A percentile compares a stretch with the other conserved stretches of the same genome.
These are phyloP conservation scores for Mustela lutreola DNA, from an alignment of 2,113 vertebrate species.

Conservation along the genomic window DNA sequence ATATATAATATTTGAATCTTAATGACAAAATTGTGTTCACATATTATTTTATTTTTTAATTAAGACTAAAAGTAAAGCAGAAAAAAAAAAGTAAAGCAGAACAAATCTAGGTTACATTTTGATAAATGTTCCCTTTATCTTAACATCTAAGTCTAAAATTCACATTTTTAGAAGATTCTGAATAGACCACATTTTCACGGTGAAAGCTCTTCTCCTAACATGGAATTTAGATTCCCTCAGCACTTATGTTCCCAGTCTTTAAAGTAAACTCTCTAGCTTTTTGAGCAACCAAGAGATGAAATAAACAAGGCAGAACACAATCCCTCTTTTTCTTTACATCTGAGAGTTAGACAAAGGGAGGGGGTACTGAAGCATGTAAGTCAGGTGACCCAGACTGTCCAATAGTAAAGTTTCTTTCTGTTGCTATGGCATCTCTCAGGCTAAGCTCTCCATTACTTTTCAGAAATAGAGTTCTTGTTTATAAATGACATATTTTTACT, in stretches of 20 bases:
- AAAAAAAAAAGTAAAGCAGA: neutral
- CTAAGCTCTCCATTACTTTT: neutral
- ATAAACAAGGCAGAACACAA: neutral
- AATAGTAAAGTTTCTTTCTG: neutral
- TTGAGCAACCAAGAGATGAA: neutral
- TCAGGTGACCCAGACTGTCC: too few relatives aligned
- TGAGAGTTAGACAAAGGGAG: neutral
- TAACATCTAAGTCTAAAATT: neutral
- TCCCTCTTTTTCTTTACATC: neutral
- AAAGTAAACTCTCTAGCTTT: neutral
- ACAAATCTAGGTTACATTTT: neutral
- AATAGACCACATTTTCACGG: neutral
- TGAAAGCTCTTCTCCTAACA: neutral
- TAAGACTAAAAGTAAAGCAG: neutral
- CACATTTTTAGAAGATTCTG: neutral
- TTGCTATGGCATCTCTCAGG: neutral
- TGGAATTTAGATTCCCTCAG: neutral
- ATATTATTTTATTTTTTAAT: neutral
- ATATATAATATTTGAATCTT: neutral
- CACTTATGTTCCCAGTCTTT: neutral
- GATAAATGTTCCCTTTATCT: neutral
- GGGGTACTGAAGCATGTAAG: rapidly evolving
- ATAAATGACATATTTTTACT: neutral
- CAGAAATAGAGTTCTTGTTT: neutral
- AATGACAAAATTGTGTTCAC: neutral